A percentile compares a stretch with the other conserved stretches of the same genome.
These are phyloP conservation scores for Somateria mollissima DNA, from an alignment of 2,797 vertebrate species.

Conservation along the genomic window DNA sequence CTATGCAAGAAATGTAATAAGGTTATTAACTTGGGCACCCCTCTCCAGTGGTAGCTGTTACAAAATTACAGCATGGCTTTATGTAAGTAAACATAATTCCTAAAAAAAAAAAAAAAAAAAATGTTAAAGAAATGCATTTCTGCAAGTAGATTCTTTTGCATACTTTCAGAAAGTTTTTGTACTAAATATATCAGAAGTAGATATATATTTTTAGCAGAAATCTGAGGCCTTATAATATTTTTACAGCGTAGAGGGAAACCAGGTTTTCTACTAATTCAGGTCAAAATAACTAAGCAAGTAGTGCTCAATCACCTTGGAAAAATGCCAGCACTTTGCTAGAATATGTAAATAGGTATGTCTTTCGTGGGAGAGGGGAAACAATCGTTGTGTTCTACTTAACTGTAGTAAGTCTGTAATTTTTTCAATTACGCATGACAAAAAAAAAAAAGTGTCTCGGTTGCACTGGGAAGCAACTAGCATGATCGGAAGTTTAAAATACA, in stretches of 20 bases:
- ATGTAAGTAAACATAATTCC: not conserved
- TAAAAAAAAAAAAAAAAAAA: accelerated
- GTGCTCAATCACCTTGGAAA: not conserved
- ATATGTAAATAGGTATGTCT: not conserved
- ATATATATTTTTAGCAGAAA: not conserved
- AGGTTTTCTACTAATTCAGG: not conserved
- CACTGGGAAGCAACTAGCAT: not conserved
- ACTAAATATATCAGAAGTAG: not conserved
- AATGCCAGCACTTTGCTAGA: not conserved
- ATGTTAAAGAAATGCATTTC: not conserved
- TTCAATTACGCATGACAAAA: not conserved
- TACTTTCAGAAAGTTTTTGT: not conserved
- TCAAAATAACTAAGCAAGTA: not conserved
- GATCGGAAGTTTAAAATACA: not conserved
- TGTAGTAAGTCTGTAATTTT: not conserved
- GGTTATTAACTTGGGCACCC: not conserved
- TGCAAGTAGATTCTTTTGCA: not conserved
- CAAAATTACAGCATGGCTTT: too few relatives aligned
- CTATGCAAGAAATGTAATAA: not conserved
- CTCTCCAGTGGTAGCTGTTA: not conserved
- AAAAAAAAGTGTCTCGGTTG: not conserved
- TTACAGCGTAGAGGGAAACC: not conserved
- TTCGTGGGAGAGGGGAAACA: not conserved
- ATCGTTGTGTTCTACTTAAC: not conserved
- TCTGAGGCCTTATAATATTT: not conserved